Evolutionary conservation across 2,888 invertebrate species (phyloP).

Genomic region (Drosophila neonasuta): DNA sequence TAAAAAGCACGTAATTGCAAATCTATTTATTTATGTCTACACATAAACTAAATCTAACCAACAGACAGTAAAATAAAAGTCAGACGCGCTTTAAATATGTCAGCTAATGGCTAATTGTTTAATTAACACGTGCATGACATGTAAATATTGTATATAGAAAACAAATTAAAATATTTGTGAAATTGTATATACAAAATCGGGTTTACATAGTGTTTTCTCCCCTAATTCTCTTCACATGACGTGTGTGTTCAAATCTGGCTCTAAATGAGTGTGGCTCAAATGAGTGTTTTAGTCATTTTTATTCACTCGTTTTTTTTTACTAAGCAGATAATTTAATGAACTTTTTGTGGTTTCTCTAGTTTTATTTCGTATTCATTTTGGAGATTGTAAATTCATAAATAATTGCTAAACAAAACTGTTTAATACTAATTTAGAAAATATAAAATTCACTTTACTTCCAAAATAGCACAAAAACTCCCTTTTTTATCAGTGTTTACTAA

Average conservation of each 20-base stretch:
- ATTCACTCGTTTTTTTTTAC: constrained; percentile 42
- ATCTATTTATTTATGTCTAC: constrained; percentile 8
- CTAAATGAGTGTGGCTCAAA: constrained; percentile 4
- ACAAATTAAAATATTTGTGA: constrained; percentile 21
- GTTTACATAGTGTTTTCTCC: constrained; percentile 35
- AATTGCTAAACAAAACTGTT: too few species aligned
- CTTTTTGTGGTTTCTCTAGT: constrained; percentile 36
- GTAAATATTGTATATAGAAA: constrained; percentile 10
- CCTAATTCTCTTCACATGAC: constrained; percentile 6
- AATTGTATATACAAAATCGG: constrained; percentile 27
- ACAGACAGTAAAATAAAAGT: constrained; percentile 3
- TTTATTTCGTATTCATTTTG: constrained; percentile 48
- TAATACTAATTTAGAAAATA: too few species aligned
- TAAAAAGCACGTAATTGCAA: constrained; percentile 32
- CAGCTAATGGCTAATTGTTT: constrained; percentile 50
- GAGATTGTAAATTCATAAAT: constrained; percentile 19
- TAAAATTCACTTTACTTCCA: too few species aligned
- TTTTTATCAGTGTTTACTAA: constrained; percentile 35
- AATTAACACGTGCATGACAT: constrained; percentile 66
- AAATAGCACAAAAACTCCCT: constrained; percentile 23
- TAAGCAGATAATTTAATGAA: constrained; percentile 32
- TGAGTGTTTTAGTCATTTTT: constrained; percentile 20
- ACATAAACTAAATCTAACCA: not conserved
- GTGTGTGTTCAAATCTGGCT: constrained; percentile 1
- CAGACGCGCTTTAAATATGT: constrained; percentile 48